Evolutionary conservation across 2,888 invertebrate genomes (phyloP).

Genomic region (Acrobasis repandana): DNA sequence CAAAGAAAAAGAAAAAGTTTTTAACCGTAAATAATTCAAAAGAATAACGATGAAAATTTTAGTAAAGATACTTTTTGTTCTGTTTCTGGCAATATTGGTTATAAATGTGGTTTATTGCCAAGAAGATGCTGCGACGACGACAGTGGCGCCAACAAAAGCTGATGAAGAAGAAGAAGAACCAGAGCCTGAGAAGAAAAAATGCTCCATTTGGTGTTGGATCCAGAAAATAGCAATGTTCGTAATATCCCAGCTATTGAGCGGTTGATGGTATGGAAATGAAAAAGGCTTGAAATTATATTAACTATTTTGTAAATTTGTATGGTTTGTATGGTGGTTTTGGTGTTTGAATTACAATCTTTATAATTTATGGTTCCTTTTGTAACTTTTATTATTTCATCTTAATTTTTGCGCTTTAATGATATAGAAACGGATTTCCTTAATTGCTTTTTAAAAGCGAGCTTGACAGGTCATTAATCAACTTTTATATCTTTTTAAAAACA

Average conservation of each 20-base stretch:
- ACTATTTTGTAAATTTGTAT: conserved; percentile 6
- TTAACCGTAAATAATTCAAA: neutral
- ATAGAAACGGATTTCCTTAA: no score
- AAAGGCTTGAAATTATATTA: neutral
- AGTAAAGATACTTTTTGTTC: conserved; percentile 45
- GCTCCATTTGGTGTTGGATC: conserved; percentile 81
- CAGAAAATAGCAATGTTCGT: conserved; percentile 79
- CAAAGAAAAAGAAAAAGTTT: neutral
- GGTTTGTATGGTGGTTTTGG: no score
- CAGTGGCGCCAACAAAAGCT: conserved; percentile 22
- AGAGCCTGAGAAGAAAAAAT: conserved; percentile 63
- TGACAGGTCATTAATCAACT: no score
- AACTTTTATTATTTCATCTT: neutral
- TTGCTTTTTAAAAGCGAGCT: no score
- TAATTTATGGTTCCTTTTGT: neutral
- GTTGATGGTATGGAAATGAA: conserved; percentile 34
- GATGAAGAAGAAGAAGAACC: conserved; percentile 61
- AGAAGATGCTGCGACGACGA: conserved; percentile 57
- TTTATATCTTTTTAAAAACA: no score
- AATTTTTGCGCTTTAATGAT: neutral
- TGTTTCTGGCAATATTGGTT: conserved; percentile 43
- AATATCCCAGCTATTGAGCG: conserved; percentile 72
- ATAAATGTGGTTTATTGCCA: conserved; percentile 53
- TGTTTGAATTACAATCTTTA: neutral
- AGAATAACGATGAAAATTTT: conserved; percentile 43